Evolutionary conservation across 2,797 vertebrate genomes (phyloP).

Genomic region (Rhinatrema bivittatum): DNA sequence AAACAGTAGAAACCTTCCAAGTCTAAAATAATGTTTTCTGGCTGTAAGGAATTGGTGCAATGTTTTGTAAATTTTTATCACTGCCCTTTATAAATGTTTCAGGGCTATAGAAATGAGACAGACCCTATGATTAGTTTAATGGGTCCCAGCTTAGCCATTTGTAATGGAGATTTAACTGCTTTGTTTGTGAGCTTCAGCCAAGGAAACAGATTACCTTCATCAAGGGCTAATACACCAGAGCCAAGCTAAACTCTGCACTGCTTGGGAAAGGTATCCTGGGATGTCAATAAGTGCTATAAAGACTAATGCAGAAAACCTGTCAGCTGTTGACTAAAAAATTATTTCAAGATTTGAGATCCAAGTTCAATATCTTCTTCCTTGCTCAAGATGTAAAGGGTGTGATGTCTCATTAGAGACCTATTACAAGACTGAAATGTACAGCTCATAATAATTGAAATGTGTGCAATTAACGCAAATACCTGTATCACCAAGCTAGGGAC

Average conservation of each 20-base stretch:
- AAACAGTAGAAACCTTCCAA: no score
- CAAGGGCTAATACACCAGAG: slow-evolving; percentile 55
- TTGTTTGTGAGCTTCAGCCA: slow-evolving; percentile 66
- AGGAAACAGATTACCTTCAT: slow-evolving; percentile 77
- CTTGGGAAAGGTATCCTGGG: slow-evolving; percentile 57
- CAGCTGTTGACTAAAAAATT: slow-evolving; percentile 57
- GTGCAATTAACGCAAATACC: slow-evolving; percentile 10
- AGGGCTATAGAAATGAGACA: slow-evolving; percentile 52
- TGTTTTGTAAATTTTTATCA: slow-evolving; percentile 64
- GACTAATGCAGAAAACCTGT: slow-evolving; percentile 54
- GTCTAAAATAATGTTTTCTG: slow-evolving; percentile 30
- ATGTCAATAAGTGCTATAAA: slow-evolving; percentile 46
- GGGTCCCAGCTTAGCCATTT: slow-evolving; percentile 59
- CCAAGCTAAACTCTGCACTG: slow-evolving; percentile 51
- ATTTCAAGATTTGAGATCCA: slow-evolving; percentile 54
- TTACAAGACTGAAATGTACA: slow-evolving; percentile 29
- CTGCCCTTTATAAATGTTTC: slow-evolving; percentile 67
- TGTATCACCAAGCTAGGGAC: not conserved
- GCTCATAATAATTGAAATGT: slow-evolving; percentile 17
- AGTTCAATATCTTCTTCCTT: slow-evolving; percentile 52
- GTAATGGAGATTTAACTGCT: slow-evolving; percentile 67
- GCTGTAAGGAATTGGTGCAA: slow-evolving; percentile 42
- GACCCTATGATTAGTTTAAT: slow-evolving; percentile 62
- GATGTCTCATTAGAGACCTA: slow-evolving; percentile 45
- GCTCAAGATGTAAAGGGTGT: slow-evolving; percentile 37